These are phyloP conservation scores for Labeo catla DNA, from an alignment of 2,113 vertebrate genomes.

Conservation along the genomic window DNA sequence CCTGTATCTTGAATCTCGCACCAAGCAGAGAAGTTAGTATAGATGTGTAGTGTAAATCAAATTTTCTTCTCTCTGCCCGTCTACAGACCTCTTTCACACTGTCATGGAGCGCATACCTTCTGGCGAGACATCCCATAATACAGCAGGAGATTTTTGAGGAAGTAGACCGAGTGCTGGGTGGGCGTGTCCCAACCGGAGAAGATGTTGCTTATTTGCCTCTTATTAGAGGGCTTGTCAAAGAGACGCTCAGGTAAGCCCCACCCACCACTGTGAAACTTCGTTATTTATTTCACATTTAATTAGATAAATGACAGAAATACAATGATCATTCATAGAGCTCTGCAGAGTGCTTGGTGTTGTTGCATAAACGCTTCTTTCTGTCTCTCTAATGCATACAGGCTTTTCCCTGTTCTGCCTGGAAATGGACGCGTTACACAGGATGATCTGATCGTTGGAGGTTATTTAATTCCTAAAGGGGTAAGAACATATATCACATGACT, in stretches of 20 bases:
- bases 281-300: neutral
- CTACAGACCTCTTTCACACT: constrained; percentile 89
- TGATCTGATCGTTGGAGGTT: constrained; percentile 87
- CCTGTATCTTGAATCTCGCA: neutral
- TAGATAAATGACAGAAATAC: constrained; percentile 19
- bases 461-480: constrained; percentile 94
- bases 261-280: neutral
- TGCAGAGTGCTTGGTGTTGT: too few relatives aligned
- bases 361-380: constrained; percentile 58
- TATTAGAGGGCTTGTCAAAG: constrained; percentile 89
- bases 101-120: constrained; percentile 86
- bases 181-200: constrained; percentile 74
- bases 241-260: constrained; percentile 83
- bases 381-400: constrained; percentile 72
- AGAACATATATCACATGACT: constrained; percentile 52
- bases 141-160: constrained; percentile 83
- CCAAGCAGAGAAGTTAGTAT: neutral
- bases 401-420: constrained; percentile 92
- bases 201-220: constrained; percentile 82
- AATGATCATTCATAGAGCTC: constrained; percentile 16
- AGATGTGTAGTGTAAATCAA: neutral
- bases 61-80: constrained; percentile 41
- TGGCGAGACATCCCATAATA: constrained; percentile 82
- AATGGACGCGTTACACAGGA: constrained; percentile 90
- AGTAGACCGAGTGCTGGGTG: constrained; percentile 76